Evolutionary conservation across 2,888 invertebrate species (phyloP), one percentile per base, ranked within the genome.

Genomic region (Eretmocerus hayati): DNA sequence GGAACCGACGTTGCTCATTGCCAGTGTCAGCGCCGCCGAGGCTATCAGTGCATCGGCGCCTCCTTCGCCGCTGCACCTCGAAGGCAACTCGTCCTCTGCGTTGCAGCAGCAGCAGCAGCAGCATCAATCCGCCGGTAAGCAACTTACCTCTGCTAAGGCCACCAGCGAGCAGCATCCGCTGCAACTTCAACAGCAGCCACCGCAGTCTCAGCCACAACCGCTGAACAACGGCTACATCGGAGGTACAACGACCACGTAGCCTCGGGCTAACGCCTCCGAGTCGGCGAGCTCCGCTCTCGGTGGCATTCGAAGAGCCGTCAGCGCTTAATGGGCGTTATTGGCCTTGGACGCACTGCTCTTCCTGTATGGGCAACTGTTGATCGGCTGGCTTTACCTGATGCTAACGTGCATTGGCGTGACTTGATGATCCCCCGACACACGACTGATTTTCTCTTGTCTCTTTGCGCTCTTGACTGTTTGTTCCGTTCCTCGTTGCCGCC

Each of bases 211-310:
- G 8, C 20, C 11, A 19, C 38, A 45, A 31, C 21, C 18, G 22
- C 50, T 70, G 32, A 71, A 70, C 54, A 71, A 71, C 40, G 70
- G 71, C 23, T 71, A 69, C 48, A 68, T 69, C 26, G 62, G 67
- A 42, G 62, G 65, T 31, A 60, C 66, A 16, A 50, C 59, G 36
- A 55, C 58, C 42, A 69, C 69, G 62, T 69, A 70, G 64, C 53
- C 50, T 43, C 42, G 50, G 48, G 53, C 40, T 43, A 44, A 42
- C 13, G 53, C 44, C 47, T 50, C 46, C 45, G 45, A 23, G 38
- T 32, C 32, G 38, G 37, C 43, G 19, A 30, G 3, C 11, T 36
- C 46, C 11, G 37, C 20, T 15, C 49, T 46, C 49, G 46, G 46
- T 36, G 46, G 53, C 43, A 50, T 50, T 18, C 53, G 53, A 16